Evolutionary conservation across 2,797 vertebrate species (phyloP).

Genomic region (Artibeus jamaicensis): DNA sequence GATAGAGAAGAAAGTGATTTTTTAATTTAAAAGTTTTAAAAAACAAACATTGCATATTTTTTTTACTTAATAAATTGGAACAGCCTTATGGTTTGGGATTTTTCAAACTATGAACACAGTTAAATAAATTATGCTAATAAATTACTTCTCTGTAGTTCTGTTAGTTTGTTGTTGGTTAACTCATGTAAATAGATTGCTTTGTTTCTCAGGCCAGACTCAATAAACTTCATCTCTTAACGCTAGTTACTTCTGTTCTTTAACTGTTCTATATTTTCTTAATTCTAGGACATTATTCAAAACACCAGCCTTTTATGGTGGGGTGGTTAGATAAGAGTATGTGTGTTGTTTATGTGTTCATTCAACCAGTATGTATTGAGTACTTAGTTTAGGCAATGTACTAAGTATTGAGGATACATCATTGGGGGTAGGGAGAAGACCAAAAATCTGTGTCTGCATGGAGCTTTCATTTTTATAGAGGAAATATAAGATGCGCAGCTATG

Average conservation of each 20-base stretch:
- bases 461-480: not conserved
- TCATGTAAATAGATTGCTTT: not conserved
- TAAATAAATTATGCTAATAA: not conserved
- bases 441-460: not conserved
- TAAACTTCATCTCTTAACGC: not conserved
- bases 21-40: not conserved
- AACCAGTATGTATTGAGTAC: not conserved
- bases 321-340: not conserved
- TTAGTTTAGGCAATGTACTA: not conserved
- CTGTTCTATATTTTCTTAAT: not conserved
- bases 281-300: not conserved
- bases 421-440: not conserved
- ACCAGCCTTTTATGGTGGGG: not conserved
- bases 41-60: not conserved
- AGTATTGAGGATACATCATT: not conserved
- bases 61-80: not conserved
- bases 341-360: not conserved
- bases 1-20: not conserved
- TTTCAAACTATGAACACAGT: not conserved
- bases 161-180: not conserved
- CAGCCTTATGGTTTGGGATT: not conserved
- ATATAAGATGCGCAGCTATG: not conserved
- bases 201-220: not conserved
- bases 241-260: not conserved
- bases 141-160: not conserved